phyloP scores from a whole-genome alignment of 2,888 invertebrate genomes.

The Abrostola tripartita region DNA sequence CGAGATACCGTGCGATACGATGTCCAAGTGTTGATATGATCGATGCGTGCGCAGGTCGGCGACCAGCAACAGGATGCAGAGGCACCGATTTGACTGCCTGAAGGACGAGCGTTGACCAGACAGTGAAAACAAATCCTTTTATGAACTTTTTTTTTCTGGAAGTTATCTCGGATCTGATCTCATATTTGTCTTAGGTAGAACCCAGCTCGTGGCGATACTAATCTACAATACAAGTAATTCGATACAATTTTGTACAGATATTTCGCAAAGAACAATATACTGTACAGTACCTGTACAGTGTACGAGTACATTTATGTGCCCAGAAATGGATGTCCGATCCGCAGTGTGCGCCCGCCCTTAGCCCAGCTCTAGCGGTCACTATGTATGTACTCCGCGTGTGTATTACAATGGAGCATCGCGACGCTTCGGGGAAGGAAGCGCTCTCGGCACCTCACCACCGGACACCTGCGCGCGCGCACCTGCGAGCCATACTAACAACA shows the following conservation, averaged over 20 bases:
- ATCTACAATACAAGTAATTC: too few relatives aligned
- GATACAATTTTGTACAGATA: background rate
- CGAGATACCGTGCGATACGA: constrained; percentile 13
- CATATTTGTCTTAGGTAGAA: too few relatives aligned
- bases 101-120: too few relatives aligned
- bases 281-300: too few relatives aligned
- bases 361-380: constrained; percentile 18
- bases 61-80: constrained; percentile 8
- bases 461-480: constrained; percentile 59
- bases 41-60: constrained; percentile 9
- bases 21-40: constrained; percentile 13
- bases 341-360: background rate
- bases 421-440: constrained; percentile 79
- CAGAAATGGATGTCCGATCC: too few relatives aligned
- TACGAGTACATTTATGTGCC: too few relatives aligned
- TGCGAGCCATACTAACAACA: constrained; percentile 11
- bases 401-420: constrained; percentile 63
- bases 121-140: too few relatives aligned
- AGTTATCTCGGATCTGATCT: too few relatives aligned
- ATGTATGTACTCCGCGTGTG: constrained; percentile 65
- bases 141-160: too few relatives aligned
- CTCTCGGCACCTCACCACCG: constrained; percentile 64
- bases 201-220: too few relatives aligned
- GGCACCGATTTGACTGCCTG: too few relatives aligned
- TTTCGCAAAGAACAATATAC: background rate